Conservation (phyloP, 1,140 invertebrate species). For the Mya arenaria region DNA sequence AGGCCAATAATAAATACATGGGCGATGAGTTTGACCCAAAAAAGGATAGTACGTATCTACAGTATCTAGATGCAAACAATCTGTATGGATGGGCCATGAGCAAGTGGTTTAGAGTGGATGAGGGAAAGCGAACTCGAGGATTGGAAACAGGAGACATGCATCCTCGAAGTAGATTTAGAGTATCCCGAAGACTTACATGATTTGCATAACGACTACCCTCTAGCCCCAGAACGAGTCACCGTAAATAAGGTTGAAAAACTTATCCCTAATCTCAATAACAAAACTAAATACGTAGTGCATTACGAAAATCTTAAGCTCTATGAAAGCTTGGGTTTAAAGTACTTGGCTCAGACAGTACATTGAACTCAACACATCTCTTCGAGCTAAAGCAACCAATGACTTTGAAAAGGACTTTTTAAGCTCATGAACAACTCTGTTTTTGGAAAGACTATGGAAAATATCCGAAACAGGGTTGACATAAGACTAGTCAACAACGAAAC, state of each 20-base stretch:
- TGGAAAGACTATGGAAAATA: conserved; percentile 66
- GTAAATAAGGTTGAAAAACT: conserved; percentile 46
- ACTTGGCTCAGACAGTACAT: conserved; percentile 61
- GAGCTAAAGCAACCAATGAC: conserved; percentile 76
- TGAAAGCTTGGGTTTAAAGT: conserved; percentile 22
- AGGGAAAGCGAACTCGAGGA: too few relatives aligned
- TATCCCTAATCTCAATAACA: conserved; percentile 31
- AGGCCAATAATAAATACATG: conserved; percentile 68
- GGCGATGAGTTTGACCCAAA: conserved; percentile 50
- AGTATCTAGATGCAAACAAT: conserved; percentile 59
- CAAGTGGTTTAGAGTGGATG: conserved; percentile 47
- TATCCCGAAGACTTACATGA: conserved; percentile 59
- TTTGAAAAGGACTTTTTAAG: conserved; percentile 76
- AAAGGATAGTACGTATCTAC: conserved; percentile 53
- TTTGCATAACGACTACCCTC: conserved; percentile 47
- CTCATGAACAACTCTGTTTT: conserved; percentile 72
- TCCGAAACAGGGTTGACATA: conserved; percentile 26
- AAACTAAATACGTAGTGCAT: conserved; percentile 57
- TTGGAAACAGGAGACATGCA: too few relatives aligned
- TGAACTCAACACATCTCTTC: conserved; percentile 61
- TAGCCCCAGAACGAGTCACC: conserved; percentile 43
- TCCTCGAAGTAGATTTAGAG: too few relatives aligned
- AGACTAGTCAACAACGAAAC: conserved; percentile 18
- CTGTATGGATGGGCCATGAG: conserved; percentile 43
- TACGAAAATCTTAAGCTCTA: conserved; percentile 53